Conservation (phyloP, 2,888 invertebrate genomes). For the Archaeoteleia sp. region DNA sequence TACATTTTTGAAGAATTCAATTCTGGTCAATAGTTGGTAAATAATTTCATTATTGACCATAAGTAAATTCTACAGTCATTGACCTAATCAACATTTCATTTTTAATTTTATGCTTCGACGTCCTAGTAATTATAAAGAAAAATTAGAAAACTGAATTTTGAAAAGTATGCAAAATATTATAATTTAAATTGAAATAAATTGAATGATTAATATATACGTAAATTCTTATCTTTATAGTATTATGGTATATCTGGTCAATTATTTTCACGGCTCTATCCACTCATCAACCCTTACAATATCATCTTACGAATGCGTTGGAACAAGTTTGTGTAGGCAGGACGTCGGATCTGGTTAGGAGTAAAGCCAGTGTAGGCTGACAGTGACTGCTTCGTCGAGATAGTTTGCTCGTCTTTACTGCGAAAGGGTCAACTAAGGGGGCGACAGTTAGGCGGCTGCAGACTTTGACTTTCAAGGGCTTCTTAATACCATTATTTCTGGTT, state of each 20-base stretch:
- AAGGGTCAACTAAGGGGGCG: slow-evolving; percentile 60
- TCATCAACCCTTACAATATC: slow-evolving; percentile 62
- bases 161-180: not conserved
- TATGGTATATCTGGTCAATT: slow-evolving; percentile 26
- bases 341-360: slow-evolving; percentile 68
- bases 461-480: slow-evolving; percentile 67
- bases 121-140: too few relatives aligned
- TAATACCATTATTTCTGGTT: slow-evolving; percentile 73
- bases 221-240: slow-evolving; percentile 13
- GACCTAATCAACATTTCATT: too few relatives aligned
- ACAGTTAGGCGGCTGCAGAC: slow-evolving; percentile 73
- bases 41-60: too few relatives aligned
- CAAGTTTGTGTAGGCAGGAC: slow-evolving; percentile 49
- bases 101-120: too few relatives aligned
- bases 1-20: too few relatives aligned
- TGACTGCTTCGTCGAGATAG: slow-evolving; percentile 55
- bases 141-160: too few relatives aligned
- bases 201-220: too few relatives aligned
- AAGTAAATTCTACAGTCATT: too few relatives aligned
- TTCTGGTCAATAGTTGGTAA: too few relatives aligned
- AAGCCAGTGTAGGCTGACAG: slow-evolving; percentile 62
- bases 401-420: slow-evolving; percentile 56
- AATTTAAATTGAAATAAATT: slow-evolving; percentile 26
- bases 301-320: slow-evolving; percentile 50
- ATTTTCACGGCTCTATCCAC: slow-evolving; percentile 40